Evolutionary conservation across 1,140 invertebrate species (phyloP).

Genomic region (Zaprionus ghesquierei): DNA sequence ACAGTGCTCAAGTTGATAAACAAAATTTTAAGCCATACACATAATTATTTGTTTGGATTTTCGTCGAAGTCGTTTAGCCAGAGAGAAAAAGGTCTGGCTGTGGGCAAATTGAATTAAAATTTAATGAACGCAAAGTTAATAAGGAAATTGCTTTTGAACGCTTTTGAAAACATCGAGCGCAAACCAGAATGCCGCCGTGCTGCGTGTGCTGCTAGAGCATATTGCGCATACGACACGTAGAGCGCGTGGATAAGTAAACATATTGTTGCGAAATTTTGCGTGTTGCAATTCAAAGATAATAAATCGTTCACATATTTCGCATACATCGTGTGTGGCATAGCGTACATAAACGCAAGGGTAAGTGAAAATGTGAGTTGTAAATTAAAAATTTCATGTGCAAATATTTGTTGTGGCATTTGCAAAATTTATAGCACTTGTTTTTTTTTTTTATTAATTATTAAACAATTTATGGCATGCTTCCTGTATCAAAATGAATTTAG

Average conservation of each 20-base stretch:
- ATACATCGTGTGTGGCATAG: constrained; percentile 3
- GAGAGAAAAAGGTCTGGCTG: neutral
- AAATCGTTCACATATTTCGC: constrained; percentile 45
- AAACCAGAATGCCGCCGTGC: constrained; percentile 38
- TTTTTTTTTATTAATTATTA: neutral
- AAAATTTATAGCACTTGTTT: too few relatives aligned
- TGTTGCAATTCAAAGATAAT: constrained; percentile 40
- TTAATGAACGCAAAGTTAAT: constrained; percentile 50
- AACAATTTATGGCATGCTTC: neutral
- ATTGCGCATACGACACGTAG: constrained; percentile 75
- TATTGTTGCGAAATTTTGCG: constrained; percentile 67
- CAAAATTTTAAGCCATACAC: neutral
- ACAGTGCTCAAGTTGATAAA: constrained; percentile 2
- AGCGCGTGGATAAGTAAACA: constrained; percentile 61
- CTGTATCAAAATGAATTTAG: neutral
- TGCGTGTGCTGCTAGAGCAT: constrained; percentile 42
- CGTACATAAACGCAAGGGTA: constrained; percentile 15
- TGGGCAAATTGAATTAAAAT: constrained; percentile 56
- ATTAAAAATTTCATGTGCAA: neutral
- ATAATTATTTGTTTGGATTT: neutral
- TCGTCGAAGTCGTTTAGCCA: constrained; percentile 20
- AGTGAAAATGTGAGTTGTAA: neutral
- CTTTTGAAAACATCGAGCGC: constrained; percentile 1
- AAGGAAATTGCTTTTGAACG: constrained; percentile 60
- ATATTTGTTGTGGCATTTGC: neutral